Evolutionary conservation across 1,140 invertebrate genomes (phyloP).

Genomic region (Drosophila fuyamai): DNA sequence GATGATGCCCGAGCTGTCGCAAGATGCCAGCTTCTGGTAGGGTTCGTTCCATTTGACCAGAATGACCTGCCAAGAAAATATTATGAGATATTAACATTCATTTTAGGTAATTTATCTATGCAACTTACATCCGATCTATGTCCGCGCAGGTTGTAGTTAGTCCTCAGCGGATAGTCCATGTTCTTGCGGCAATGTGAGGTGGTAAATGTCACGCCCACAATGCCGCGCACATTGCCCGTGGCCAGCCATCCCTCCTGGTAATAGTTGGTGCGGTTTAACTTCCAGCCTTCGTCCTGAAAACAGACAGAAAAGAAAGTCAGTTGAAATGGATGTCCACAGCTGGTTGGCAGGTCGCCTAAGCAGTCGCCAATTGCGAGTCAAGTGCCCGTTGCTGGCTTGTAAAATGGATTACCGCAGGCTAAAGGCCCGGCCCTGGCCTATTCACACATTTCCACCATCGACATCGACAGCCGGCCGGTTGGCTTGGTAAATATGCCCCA

Average conservation of each 20-base stretch:
- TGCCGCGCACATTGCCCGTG: conserved; percentile 96
- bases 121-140: conserved; percentile 96
- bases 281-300: conserved; percentile 94
- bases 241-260: conserved; percentile 99
- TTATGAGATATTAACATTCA: not conserved
- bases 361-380: conserved; percentile 66
- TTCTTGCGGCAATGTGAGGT: conserved; percentile 94
- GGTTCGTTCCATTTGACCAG: conserved; percentile 99
- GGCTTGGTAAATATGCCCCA: conserved; percentile 44
- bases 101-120: not conserved
- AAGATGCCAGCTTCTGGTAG: conserved; percentile 98
- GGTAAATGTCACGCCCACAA: conserved; percentile 98
- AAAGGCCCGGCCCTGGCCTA: conserved; percentile 32
- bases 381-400: conserved; percentile 41
- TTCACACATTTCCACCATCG: conserved; percentile 41
- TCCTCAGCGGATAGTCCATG: conserved; percentile 93
- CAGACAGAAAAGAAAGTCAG: conserved; percentile 12
- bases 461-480: conserved; percentile 4
- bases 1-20: conserved; percentile 98
- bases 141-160: conserved; percentile 98
- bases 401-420: conserved; percentile 63
- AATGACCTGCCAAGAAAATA: conserved; percentile 90
- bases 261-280: conserved; percentile 97
- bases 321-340: conserved; percentile 37
- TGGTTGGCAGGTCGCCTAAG: conserved; percentile 60